Evolutionary conservation across 2,797 vertebrate species (phyloP), one percentile per base, ranked within the genome.

Genomic region (Natrix natrix): DNA sequence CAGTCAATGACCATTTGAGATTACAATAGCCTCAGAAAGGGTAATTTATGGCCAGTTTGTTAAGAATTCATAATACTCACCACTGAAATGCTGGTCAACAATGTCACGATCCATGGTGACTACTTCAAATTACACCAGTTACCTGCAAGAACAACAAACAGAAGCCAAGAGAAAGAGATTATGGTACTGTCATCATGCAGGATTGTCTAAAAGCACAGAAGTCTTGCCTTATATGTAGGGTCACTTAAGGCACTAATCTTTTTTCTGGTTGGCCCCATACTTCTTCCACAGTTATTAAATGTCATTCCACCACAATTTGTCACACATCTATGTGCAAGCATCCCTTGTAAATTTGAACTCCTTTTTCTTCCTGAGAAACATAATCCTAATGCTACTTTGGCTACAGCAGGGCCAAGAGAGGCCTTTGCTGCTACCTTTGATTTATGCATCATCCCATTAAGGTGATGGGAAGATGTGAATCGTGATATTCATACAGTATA

Each of bases 81-180:
- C 95, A 0, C 93, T 96, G 7, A 91, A 8, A 43, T 2, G 96
- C 60, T 95, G 91, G 32, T 96, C 94, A 91, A 94, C 93, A 0
- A 83, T 8, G 20, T 94, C 96, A 3, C 3, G 13, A 91, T 97
- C 97, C 97, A 97, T 97, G 95, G 94, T 96, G 37, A 88, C 63
- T 6, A 22, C 93, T 93, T 91, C 91, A 74, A 0, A 0, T 48
- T 4, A 92, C 55, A 8, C 1, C 91, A 91, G 66, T 92, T 37
- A 92, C 93, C 96, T 96, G 93, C 87, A 74, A 87, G 0, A 86
- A 14, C 0, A 86, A 60, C 13, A 43, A 88, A 94, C 56, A 86
- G 4, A 0, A 1, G 0, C 4, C 92, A 0, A 93, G 87, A 56
- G 8, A 28, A 1, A 32, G 48, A 24, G 20, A 26, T 26, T 59